Base-by-base conservation (phyloP, 2,888 invertebrate species). In the Prenolepis imparis region DNA sequence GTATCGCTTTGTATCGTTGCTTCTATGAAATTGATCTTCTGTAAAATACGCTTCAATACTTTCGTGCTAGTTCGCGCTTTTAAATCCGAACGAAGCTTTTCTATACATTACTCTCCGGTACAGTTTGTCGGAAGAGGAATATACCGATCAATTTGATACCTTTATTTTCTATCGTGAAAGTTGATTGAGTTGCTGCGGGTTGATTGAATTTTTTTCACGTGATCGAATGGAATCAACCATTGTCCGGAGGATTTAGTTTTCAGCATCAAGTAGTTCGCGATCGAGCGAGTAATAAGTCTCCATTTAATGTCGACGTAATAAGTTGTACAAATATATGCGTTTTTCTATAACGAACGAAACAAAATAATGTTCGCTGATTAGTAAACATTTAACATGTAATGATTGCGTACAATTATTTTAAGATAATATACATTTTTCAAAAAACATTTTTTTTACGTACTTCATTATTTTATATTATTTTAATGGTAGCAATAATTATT, bases 161-260 rank as follows among this genome's bases (percentile, higher is more conserved):
- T 84, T 86, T 83, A 83, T 80, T 83, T 81, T 84, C 81, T 81
- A 80, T 74, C 83, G 75, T 84, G 84, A 87, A 87, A 87, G 86
- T 86, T 89, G 89, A 87, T 86, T 81, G 89, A 89, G 89, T 83
- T 85, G 84, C 84, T 77, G 63, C 74, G 73, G 83, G 82, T 85
- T 85, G 86, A 89, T 89, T 85, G 89, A 86, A 87, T 85, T 86
- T 83, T 75, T 77, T 73, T 64, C 67, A 64, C 73, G 59, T 21
- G 57, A 48, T 44, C 72, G 67, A 24, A 52, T n/a, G 74, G 83
- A 83, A 83, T 85, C 89, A 82, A 87, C 84, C 73, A 82, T 72
- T 83, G 82, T 82, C 75, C 55, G 77, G 52, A 63, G 84, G 70
- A 86, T 86, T 88, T 66, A 70, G 72, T 77, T 75, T 74, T 41